Percentiles rank a stretch among this genome's conserved stretches.
These are phyloP conservation scores for Cistogaster globosa DNA, from an alignment of 2,888 invertebrate genomes.

Conservation along the genomic window DNA sequence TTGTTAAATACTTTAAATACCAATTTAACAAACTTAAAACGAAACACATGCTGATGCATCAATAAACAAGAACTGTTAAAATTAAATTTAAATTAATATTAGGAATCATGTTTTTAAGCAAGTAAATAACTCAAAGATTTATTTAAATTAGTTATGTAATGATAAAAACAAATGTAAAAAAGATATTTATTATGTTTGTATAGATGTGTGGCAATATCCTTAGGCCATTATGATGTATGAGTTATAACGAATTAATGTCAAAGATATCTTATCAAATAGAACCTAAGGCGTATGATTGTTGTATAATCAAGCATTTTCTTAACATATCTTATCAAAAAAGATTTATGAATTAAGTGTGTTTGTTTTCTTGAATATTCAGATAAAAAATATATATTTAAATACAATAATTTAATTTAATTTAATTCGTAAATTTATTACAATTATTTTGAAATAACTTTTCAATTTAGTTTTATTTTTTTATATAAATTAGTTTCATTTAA, in stretches of 20 bases:
- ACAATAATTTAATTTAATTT: slow-evolving; percentile 52
- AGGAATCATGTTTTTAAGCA: not conserved
- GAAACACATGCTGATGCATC: too few relatives aligned
- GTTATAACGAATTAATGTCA: not conserved
- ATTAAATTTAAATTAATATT: not conserved
- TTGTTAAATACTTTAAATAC: too few relatives aligned
- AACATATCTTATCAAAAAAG: not conserved
- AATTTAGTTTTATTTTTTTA: slow-evolving; percentile 27
- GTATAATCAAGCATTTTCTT: not conserved
- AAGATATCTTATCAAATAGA: slow-evolving; percentile 2
- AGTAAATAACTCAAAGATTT: not conserved
- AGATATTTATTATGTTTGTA: not conserved
- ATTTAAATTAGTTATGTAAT: not conserved
- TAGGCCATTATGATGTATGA: slow-evolving; percentile 43
- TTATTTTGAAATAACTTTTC: slow-evolving; percentile 58
- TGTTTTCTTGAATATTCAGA: not conserved
- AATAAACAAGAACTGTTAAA: not conserved
- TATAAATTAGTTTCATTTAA: slow-evolving; percentile 61
- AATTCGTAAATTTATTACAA: slow-evolving; percentile 40
- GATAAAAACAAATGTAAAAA: too few relatives aligned
- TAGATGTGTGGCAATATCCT: not conserved
- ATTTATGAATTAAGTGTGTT: too few relatives aligned
- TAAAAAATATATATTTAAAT: not conserved
- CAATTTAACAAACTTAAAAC: too few relatives aligned
- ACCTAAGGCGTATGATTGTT: slow-evolving; percentile 24